These are phyloP conservation scores for Andrena dorsata DNA, from an alignment of 2,888 invertebrate genomes.

Conservation along the genomic window DNA sequence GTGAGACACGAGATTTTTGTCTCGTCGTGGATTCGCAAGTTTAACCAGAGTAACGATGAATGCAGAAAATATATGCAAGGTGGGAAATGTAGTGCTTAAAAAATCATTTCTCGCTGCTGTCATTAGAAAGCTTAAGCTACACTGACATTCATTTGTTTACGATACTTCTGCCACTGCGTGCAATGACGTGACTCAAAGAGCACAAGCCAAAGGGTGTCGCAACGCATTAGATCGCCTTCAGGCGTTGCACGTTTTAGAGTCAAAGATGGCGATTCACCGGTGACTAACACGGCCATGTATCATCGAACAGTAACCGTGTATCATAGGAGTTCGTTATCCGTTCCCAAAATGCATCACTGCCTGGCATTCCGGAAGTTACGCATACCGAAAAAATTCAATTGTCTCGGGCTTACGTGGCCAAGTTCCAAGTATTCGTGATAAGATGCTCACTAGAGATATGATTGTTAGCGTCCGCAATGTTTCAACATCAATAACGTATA, in stretches of 20 bases:
- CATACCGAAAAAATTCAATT: slow-evolving; percentile 17
- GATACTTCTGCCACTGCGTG: slow-evolving; percentile 20
- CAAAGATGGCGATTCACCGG: slow-evolving; percentile 46
- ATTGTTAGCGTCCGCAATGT: too few relatives aligned
- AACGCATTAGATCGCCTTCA: slow-evolving; percentile 43
- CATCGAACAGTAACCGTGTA: slow-evolving; percentile 16
- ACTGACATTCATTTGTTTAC: slow-evolving; percentile 35
- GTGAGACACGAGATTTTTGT: too few relatives aligned
- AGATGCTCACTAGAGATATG: neutral
- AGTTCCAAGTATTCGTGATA: neutral
- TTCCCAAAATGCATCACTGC: slow-evolving; percentile 10
- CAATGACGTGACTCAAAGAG: slow-evolving; percentile 40
- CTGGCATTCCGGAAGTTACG: slow-evolving; percentile 35
- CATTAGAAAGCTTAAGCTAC: neutral
- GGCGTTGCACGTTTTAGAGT: slow-evolving; percentile 44
- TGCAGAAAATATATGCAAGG: neutral
- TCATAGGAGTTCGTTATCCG: slow-evolving; percentile 61
- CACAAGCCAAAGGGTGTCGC: slow-evolving; percentile 32
- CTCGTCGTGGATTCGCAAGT: too few relatives aligned
- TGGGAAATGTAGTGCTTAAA: neutral
- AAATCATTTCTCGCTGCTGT: neutral
- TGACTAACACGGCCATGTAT: slow-evolving; percentile 61
- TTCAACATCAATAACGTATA: too few relatives aligned
- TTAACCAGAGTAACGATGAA: too few relatives aligned
- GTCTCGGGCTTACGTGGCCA: neutral